Evolutionary conservation across 2,888 invertebrate genomes (phyloP), one percentile per base, ranked within the genome.

Genomic region (Phalangium opilio): DNA sequence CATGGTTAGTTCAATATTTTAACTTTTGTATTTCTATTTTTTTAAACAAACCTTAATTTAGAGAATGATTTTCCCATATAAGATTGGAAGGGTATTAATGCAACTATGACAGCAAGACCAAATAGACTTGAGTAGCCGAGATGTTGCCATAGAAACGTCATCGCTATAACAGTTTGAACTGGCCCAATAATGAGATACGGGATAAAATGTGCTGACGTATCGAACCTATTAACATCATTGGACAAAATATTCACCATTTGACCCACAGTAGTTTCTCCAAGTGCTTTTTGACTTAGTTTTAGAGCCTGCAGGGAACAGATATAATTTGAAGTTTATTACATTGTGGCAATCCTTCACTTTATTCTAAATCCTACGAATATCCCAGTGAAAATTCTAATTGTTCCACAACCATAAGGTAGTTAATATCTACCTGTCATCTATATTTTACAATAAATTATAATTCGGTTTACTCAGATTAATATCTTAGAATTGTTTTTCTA

Each of bases 121-220:
- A 83, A 75, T 18, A 90, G 63, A 14, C 75, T 72, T 1, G 77
- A 70, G 51, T 76, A 74, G 15, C 83, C 81, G 44, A 83, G 79
- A 61, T 79, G 77, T 33, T 68, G 66, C 70, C 81, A 89, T 74
- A 86, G 77, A 50, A 90, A 75, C 63, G 77, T 79, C 3, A 83
- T 78, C 53, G 86, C 78, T 54, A 85, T 75, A 44, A 80, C 65
- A 1, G 85, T 81, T 58, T 89, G 82, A 17, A 86, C 62, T 0
- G 90, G 85, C 0, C 86, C 89, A 51, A 89, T 79, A 87, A 90
- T 89, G 21, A 89, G 70, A 64, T 84, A 91, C 68, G 91, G 90
- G 7, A 87, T 68, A 64, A 90, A 83, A 56, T 85, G 76, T 49
- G 86, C 76, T 10, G 84, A 83, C 62, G 87, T 77, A 40, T 95